Evolutionary conservation across 2,113 vertebrate species (phyloP).

Genomic region (Salvelinus alpinus): DNA sequence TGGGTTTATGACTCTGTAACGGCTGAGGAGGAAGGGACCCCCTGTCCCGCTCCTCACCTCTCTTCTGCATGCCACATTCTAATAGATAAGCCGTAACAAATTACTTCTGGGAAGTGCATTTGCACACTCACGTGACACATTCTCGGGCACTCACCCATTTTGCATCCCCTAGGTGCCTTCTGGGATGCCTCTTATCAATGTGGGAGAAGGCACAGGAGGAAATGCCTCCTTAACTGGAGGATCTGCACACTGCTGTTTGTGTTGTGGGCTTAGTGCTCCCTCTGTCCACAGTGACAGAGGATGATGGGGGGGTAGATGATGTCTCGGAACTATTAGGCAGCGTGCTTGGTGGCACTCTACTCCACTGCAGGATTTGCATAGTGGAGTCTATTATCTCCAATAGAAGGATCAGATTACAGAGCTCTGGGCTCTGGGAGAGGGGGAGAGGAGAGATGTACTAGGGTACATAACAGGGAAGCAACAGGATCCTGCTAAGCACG

Average conservation of each 20-base stretch:
- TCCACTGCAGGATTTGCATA: conserved; percentile 34
- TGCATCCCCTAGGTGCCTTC: conserved; percentile 5
- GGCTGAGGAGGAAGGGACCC: conserved; percentile 23
- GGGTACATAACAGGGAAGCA: conserved; percentile 30
- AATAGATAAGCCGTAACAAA: conserved; percentile 70
- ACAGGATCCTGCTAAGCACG: conserved; percentile 48
- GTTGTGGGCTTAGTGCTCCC: conserved; percentile 29
- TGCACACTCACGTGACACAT: conserved; percentile 55
- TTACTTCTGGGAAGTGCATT: conserved; percentile 53
- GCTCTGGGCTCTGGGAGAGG: conserved; percentile 16
- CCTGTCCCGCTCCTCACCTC: conserved; percentile 29
- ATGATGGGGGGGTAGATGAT: not conserved
- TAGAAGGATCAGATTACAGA: conserved; percentile 55
- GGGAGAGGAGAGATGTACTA: conserved; percentile 9
- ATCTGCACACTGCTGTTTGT: conserved; percentile 61
- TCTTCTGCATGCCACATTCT: conserved; percentile 35
- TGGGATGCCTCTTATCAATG: conserved; percentile 65
- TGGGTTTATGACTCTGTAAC: conserved; percentile 43
- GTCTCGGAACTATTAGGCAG: conserved; percentile 52
- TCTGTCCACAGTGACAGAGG: conserved; percentile 40
- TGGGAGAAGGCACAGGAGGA: conserved; percentile 74
- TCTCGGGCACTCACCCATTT: conserved; percentile 45
- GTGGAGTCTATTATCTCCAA: conserved; percentile 15
- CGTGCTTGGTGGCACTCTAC: conserved; percentile 43
- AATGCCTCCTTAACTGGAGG: conserved; percentile 75